These are phyloP conservation scores for Acomys russatus DNA, from an alignment of 2,797 vertebrate genomes.

Conservation along the genomic window DNA sequence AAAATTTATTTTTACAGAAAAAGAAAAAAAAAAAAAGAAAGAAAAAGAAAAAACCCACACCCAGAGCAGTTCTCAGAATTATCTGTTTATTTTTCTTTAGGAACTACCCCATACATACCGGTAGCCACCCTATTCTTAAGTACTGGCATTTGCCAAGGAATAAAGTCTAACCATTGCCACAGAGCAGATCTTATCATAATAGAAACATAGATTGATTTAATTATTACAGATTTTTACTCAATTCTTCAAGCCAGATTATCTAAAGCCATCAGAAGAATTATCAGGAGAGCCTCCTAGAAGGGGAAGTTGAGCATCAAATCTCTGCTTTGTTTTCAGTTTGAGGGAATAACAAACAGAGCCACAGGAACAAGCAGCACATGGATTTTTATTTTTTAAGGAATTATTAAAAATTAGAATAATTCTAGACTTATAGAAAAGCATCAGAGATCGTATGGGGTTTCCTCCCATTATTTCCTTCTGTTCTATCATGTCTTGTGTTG, in stretches of 20 bases:
- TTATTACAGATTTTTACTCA: neutral
- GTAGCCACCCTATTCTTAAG: neutral
- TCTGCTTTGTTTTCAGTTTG: slow-evolving; percentile 51
- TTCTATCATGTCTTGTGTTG: neutral
- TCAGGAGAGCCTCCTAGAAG: neutral
- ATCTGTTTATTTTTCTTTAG: neutral
- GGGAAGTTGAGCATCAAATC: neutral
- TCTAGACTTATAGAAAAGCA: neutral
- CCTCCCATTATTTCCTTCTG: neutral
- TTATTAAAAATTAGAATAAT: neutral
- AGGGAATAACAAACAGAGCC: neutral
- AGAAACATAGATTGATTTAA: slow-evolving; percentile 17
- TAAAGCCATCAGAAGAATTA: neutral
- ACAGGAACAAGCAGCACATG: neutral
- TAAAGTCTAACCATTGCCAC: neutral
- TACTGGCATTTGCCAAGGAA: slow-evolving; percentile 29
- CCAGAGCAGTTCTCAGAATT: slow-evolving; percentile 3
- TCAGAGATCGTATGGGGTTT: neutral
- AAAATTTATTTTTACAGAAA: slow-evolving; percentile 51
- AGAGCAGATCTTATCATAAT: slow-evolving; percentile 21
- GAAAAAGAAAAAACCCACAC: neutral
- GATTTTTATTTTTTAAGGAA: neutral
- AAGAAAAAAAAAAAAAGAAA: slow-evolving; percentile 6
- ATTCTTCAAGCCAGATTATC: slow-evolving; percentile 44
- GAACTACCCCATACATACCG: neutral